A percentile compares a stretch with the other conserved stretches of the same genome.
Conservation (phyloP, 2,113 vertebrate species). For the Sigmodon hispidus region DNA sequence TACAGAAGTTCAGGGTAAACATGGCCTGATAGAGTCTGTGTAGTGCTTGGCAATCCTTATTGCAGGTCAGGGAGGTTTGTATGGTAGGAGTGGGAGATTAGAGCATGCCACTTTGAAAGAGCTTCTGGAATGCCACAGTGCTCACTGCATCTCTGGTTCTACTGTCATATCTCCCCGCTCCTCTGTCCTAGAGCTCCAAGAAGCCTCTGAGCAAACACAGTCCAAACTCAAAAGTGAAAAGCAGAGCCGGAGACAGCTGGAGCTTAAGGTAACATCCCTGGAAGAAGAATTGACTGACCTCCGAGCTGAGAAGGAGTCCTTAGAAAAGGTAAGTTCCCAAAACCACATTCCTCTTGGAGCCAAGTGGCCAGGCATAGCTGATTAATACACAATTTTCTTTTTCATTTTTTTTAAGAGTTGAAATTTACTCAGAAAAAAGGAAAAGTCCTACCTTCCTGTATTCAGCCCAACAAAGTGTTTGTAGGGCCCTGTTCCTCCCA, state of each 20-base stretch:
- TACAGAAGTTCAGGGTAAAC: neutral
- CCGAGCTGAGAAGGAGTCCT: slow-evolving; percentile 89
- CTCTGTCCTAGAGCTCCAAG: slow-evolving; percentile 89
- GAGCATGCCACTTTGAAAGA: neutral
- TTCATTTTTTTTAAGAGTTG: slow-evolving; percentile 23
- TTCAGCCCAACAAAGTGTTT: neutral
- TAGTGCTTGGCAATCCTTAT: neutral
- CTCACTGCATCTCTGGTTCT: neutral
- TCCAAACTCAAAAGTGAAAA: slow-evolving; percentile 90
- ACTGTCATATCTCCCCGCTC: neutral
- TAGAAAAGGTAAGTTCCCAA: slow-evolving; percentile 88
- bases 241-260: slow-evolving; percentile 91
- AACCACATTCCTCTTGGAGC: slow-evolving; percentile 83
- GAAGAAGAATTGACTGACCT: slow-evolving; percentile 94
- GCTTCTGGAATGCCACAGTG: neutral
- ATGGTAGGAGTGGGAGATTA: neutral
- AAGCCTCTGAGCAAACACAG: slow-evolving; percentile 87
- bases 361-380: neutral
- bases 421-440: slow-evolving; percentile 69
- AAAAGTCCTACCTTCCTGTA: neutral
- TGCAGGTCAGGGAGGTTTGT: neutral
- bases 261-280: slow-evolving; percentile 86
- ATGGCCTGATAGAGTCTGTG: neutral
- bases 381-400: slow-evolving; percentile 20
- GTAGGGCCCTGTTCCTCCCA: neutral